Conservation (phyloP, 53 echinoderm and acorn worm genomes). For the Mesocentrotus franciscanus region DNA sequence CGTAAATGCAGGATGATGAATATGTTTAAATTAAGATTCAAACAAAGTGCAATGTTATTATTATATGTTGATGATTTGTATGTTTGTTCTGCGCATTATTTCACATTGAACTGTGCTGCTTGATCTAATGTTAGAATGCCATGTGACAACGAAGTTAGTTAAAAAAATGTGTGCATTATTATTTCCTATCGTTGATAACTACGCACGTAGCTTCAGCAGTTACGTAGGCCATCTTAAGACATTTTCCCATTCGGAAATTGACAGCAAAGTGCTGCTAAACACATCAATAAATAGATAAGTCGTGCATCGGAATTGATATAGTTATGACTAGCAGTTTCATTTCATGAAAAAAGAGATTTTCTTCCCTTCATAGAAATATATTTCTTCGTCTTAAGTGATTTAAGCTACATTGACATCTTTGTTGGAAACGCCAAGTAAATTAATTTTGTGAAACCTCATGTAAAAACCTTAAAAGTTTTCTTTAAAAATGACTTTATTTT, state of each 20-base stretch:
- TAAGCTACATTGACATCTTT: not conserved
- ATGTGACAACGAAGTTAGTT: too few relatives aligned
- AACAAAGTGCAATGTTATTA: slow-evolving; percentile 51
- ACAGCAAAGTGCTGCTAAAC: not conserved
- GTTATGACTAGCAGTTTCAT: not conserved
- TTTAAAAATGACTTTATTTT: not conserved
- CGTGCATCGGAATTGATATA: not conserved
- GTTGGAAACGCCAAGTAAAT: not conserved
- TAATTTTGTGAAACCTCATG: not conserved
- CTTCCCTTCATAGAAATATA: too few relatives aligned
- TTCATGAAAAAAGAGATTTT: not conserved
- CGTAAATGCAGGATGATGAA: not conserved
- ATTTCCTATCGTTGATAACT: not conserved
- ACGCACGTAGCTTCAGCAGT: not conserved
- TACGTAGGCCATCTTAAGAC: not conserved
- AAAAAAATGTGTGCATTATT: not conserved
- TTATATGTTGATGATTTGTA: slow-evolving; percentile 27
- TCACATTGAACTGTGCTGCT: slow-evolving; percentile 16
- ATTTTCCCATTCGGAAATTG: not conserved
- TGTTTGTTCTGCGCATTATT: slow-evolving; percentile 30
- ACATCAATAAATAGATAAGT: not conserved
- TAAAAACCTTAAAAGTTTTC: not conserved
- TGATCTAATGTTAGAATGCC: not conserved
- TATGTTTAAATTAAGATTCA: slow-evolving; percentile 24
- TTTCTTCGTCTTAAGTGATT: not conserved